These are phyloP conservation scores for Antheraea pernyi DNA, from an alignment of 1,140 invertebrate genomes.

Conservation along the genomic window DNA sequence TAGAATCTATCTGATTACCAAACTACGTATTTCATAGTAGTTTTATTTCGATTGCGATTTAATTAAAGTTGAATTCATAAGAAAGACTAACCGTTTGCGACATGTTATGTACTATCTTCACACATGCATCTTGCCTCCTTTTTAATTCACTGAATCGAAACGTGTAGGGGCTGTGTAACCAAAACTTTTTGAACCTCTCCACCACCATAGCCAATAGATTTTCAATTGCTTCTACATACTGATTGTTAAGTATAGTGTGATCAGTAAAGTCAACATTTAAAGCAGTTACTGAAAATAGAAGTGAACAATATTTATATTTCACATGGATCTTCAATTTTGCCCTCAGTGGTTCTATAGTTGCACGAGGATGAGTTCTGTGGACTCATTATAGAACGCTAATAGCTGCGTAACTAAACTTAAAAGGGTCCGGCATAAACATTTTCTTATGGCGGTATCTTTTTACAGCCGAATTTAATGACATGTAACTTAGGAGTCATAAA, in stretches of 20 bases:
- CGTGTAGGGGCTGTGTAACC: constrained; percentile 44
- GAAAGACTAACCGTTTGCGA: constrained; percentile 42
- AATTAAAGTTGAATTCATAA: not conserved
- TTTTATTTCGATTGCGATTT: no score
- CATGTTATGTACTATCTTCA: constrained; percentile 58
- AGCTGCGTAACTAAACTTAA: no score
- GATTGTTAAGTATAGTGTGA: constrained; percentile 43
- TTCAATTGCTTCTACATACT: constrained; percentile 51
- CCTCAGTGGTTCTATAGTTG: no score
- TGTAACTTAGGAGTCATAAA: no score
- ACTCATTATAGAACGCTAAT: no score
- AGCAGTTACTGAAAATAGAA: constrained; percentile 48
- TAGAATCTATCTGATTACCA: no score
- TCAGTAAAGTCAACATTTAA: constrained; percentile 60
- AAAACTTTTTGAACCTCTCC: constrained; percentile 60
- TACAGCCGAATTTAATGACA: no score
- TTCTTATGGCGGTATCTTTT: no score
- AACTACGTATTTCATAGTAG: no score
- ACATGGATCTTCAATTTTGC: no score
- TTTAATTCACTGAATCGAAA: constrained; percentile 44
- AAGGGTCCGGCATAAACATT: no score
- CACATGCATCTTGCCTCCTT: constrained; percentile 47
- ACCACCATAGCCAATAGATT: constrained; percentile 50
- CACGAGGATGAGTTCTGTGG: no score
- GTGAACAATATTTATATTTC: not conserved